Evolutionary conservation across 2,113 vertebrate species (phyloP), one percentile per base, ranked within the genome.

Genomic region (Gymnarchus niloticus): DNA sequence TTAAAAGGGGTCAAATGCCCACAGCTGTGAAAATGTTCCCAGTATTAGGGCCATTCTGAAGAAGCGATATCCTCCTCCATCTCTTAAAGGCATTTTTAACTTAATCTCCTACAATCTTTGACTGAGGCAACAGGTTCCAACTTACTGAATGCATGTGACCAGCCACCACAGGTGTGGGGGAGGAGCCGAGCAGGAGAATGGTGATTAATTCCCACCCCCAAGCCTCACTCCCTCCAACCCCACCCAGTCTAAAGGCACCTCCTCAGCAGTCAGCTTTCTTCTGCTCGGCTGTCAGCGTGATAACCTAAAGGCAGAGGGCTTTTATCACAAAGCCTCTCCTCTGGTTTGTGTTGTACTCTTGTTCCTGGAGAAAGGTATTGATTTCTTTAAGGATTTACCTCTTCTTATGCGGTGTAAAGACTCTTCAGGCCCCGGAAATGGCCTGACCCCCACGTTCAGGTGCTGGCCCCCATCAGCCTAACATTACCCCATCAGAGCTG

Each of bases 341-440:
- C 10, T 81, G 49, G 17, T 80, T 49, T 21, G 8, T 54, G 49
- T 21, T 52, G 48, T 81, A 81, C 25, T 23, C 46, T 81, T 0
- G 12, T 81, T 81, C 80, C 80, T 25, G n/a, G 49, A 52, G 49
- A 81, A 56, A 9, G 81, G 54, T 57, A 83, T 83, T 57, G 28
- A 57, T 83, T 83, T 57, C 41, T 81, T 28, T 81, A 25, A 78
- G 76, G 25, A 51, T 81, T 52, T 12, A 81, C 12, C 44, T 52
- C 12, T 33, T 52, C 52, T 81, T 19, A 41, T 14, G 19, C 41
- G 28, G 37, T 56, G 54, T 56, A 57, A 56, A 56, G 25, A 12
- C 17, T 82, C 81, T 54, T 5, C 81, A 28, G 51, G 81, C 81
- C 37, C 81, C 48, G n/a, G 49, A 81, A 54, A 83, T 12, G 7